Percentiles rank a stretch among this genome's conserved stretches.
These are phyloP conservation scores for Opisthograptis luteolata DNA, from an alignment of 2,888 invertebrate genomes.

Conservation along the genomic window DNA sequence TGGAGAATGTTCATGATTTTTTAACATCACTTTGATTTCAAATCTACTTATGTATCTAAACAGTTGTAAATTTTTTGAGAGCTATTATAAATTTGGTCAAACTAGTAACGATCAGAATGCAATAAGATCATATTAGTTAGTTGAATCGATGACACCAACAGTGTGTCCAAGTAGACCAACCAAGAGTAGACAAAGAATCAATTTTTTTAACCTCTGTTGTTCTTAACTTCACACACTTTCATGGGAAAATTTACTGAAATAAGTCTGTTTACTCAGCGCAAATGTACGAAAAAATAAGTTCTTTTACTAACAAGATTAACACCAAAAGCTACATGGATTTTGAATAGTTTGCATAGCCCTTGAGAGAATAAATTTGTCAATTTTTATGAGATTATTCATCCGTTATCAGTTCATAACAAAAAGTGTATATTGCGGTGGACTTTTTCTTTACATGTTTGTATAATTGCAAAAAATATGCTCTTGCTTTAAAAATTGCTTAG, in stretches of 20 bases:
- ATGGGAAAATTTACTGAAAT: constrained; percentile 6
- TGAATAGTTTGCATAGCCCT: constrained; percentile 42
- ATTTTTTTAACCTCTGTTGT: no score
- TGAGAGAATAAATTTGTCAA: constrained; percentile 30
- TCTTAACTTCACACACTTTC: background rate
- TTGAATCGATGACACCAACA: no score
- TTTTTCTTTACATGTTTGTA: background rate
- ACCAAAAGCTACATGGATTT: constrained; percentile 18
- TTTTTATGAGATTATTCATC: background rate
- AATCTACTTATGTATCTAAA: no score
- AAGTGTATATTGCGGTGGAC: background rate
- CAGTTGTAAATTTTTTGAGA: no score
- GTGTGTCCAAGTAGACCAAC: no score
- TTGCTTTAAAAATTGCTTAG: background rate
- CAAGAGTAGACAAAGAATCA: no score
- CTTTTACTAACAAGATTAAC: background rate
- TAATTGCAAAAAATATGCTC: constrained; percentile 12
- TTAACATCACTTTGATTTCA: no score
- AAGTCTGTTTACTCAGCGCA: background rate
- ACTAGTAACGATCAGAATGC: no score
- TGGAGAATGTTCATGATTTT: no score
- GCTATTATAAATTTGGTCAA: no score
- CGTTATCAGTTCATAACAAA: background rate
- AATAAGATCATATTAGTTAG: no score
- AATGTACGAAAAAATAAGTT: background rate